phyloP scores from a whole-genome alignment of 2,797 vertebrate genomes.

The Neosilurus hyrtlii region DNA sequence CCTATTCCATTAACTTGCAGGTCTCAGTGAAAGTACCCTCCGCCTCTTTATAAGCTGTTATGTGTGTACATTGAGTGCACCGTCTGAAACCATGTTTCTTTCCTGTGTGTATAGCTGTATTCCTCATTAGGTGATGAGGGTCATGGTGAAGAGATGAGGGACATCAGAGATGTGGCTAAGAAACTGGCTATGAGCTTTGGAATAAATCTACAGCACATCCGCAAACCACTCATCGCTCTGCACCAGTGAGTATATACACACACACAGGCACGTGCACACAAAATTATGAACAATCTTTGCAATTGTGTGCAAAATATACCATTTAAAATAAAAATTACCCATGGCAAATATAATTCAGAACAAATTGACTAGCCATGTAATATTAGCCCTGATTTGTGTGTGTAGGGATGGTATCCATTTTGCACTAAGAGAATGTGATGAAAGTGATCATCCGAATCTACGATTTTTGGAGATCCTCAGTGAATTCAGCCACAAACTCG shows the following conservation, averaged over 20 bases:
- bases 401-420: conserved; percentile 83
- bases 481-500: conserved; percentile 85
- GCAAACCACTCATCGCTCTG: conserved; percentile 75
- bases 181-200: conserved; percentile 83
- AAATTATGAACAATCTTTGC: not conserved
- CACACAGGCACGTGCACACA: conserved; percentile 2
- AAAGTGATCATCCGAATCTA: conserved; percentile 68
- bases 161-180: conserved; percentile 82
- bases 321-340: not conserved
- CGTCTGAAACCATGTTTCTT: not conserved
- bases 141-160: conserved; percentile 64
- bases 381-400: not conserved
- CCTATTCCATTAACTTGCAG: not conserved
- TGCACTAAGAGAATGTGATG: conserved; percentile 67
- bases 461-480: conserved; percentile 84
- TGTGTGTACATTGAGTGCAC: not conserved
- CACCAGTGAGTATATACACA: conserved; percentile 74
- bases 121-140: conserved; percentile 70
- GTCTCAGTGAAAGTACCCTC: no score
- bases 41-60: not conserved
- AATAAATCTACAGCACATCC: conserved; percentile 75
- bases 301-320: not conserved
- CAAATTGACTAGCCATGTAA: no score
- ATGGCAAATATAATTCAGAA: not conserved
- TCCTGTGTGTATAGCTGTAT: conserved; percentile 58